Evolutionary conservation across 2,113 vertebrate species (phyloP).

Genomic region (Phalacrocorax brasilianus): DNA sequence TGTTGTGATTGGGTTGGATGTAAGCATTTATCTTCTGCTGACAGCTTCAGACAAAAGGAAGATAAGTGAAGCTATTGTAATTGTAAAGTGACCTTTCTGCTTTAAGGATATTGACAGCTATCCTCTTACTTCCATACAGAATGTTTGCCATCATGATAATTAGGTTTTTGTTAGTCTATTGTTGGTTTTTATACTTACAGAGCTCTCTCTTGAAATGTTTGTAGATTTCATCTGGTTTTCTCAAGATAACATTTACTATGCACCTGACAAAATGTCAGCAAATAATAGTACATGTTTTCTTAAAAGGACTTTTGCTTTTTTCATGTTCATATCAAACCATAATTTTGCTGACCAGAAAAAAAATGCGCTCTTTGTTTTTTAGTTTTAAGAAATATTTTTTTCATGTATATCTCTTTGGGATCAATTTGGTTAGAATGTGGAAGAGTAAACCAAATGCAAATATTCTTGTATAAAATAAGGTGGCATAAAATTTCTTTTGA

Average conservation of each 20-base stretch:
- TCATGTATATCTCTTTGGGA: background rate
- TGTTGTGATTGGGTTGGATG: background rate
- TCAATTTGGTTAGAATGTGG: background rate
- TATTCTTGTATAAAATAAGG: background rate
- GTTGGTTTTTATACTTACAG: background rate
- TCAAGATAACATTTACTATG: conserved; percentile 40
- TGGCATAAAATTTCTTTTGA: background rate
- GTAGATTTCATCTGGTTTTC: conserved; percentile 25
- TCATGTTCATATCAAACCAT: background rate
- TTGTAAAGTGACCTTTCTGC: conserved; percentile 29
- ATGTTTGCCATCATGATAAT: background rate
- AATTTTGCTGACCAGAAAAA: background rate
- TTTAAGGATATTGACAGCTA: conserved; percentile 20
- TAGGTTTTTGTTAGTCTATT: background rate
- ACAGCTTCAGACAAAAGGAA: conserved; percentile 32
- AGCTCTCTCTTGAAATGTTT: conserved; percentile 1
- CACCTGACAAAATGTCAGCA: conserved; percentile 51
- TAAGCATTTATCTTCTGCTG: conserved; percentile 40
- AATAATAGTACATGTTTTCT: conserved; percentile 6
- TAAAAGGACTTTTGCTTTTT: background rate
- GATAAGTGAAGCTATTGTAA: conserved; percentile 11
- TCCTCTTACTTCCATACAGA: background rate
- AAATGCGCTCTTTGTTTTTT: background rate
- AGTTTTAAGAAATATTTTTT: background rate
- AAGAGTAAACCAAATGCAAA: background rate